A percentile compares a stretch with the other conserved stretches of the same genome.
These are phyloP conservation scores for Pherbina coryleti DNA, from an alignment of 2,888 invertebrate species.

Conservation along the genomic window DNA sequence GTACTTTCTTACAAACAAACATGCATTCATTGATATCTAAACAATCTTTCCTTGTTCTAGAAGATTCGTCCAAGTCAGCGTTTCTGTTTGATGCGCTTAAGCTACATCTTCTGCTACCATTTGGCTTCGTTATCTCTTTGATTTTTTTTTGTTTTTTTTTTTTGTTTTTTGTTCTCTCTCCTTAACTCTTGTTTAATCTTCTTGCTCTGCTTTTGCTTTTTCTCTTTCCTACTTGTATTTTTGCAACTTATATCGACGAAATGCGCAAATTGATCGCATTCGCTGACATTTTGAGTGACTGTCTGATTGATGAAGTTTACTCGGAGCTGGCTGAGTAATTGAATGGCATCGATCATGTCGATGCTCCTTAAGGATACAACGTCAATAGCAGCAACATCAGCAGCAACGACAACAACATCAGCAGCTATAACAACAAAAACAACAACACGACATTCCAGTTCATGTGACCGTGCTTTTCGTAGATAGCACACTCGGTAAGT, in stretches of 20 bases:
- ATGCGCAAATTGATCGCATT: slow-evolving; percentile 41
- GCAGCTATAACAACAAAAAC: background rate
- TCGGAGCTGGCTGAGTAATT: slow-evolving; percentile 45
- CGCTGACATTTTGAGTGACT: slow-evolving; percentile 45
- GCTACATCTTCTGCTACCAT: no score
- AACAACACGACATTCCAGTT: background rate
- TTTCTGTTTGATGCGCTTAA: no score
- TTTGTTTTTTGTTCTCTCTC: background rate
- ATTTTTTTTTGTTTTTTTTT: slow-evolving; percentile 12
- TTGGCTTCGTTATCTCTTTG: background rate
- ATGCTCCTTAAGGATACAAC: background rate
- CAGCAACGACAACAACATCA: background rate
- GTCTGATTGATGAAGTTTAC: slow-evolving; percentile 43
- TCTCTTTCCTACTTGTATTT: slow-evolving; percentile 31
- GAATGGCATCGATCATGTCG: slow-evolving; percentile 48
- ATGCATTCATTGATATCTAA: no score
- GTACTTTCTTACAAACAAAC: no score
- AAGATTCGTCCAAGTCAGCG: no score
- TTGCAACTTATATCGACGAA: background rate
- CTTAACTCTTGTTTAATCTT: background rate
- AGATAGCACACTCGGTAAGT: background rate
- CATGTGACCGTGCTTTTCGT: background rate
- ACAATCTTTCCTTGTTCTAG: no score
- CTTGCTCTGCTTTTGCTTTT: slow-evolving; percentile 3
- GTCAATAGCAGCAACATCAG: background rate